Evolutionary conservation across 2,888 invertebrate species (phyloP).

Genomic region (Ecliptopera silaceata): DNA sequence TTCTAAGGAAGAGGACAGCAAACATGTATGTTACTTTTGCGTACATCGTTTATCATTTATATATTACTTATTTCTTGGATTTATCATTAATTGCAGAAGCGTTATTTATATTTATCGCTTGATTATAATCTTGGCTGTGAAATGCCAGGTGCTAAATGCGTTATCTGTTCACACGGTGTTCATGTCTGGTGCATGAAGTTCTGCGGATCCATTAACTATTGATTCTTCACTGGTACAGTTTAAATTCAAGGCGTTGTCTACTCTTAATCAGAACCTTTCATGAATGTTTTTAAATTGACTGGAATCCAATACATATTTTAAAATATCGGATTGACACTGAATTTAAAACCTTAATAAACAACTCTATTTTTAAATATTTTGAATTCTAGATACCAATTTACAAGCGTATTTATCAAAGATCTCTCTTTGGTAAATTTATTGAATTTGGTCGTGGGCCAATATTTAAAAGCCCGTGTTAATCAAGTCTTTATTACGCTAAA

Average conservation of each 20-base stretch:
- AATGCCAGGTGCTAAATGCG: slow-evolving; percentile 4
- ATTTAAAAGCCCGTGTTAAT: slow-evolving; percentile 22
- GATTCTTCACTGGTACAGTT: background rate
- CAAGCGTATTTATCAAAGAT: background rate
- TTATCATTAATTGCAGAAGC: background rate
- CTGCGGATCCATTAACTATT: background rate
- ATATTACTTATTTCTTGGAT: background rate
- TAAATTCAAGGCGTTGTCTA: background rate
- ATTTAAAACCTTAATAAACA: too few relatives aligned
- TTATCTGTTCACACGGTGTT: background rate
- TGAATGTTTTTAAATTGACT: too few relatives aligned
- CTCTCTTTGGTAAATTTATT: slow-evolving; percentile 13
- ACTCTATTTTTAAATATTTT: too few relatives aligned
- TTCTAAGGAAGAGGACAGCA: too few relatives aligned
- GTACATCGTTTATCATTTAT: too few relatives aligned
- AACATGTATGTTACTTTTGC: too few relatives aligned
- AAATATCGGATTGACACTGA: too few relatives aligned
- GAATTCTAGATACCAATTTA: too few relatives aligned
- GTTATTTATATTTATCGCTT: background rate
- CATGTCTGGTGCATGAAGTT: background rate
- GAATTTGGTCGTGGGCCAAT: slow-evolving; percentile 12
- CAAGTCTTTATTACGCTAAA: slow-evolving; percentile 22
- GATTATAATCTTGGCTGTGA: slow-evolving; percentile 4
- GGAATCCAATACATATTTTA: too few relatives aligned
- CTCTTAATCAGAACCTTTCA: too few relatives aligned